Evolutionary conservation across 2,888 invertebrate species (phyloP).

Genomic region (Onthophagus sagittarius): DNA sequence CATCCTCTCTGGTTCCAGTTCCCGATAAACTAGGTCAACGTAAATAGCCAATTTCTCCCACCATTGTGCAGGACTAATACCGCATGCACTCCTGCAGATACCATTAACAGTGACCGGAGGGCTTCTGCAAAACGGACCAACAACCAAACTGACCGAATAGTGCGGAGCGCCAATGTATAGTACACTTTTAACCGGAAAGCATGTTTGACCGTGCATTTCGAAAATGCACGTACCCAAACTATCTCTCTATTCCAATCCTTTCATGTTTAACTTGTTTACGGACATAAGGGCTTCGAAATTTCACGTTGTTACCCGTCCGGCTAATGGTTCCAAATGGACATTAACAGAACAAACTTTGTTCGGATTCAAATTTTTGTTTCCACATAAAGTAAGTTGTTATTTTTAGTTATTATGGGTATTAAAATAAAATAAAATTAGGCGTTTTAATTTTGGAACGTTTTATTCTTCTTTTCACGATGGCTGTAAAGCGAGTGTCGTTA

Average conservation of each 20-base stretch:
- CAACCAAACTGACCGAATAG: background rate
- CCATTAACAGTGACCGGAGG: background rate
- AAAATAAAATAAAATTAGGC: no score
- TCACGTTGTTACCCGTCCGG: background rate
- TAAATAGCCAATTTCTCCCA: background rate
- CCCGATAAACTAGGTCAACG: background rate
- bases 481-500: no score
- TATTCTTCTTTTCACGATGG: no score
- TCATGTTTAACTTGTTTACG: background rate
- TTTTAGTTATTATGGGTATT: no score
- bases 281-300: background rate
- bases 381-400: no score
- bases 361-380: no score
- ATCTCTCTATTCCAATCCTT: background rate
- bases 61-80: background rate
- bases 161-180: no score
- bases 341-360: background rate
- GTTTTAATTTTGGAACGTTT: no score
- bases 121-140: background rate
- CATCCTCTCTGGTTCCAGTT: background rate
- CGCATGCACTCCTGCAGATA: background rate
- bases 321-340: background rate
- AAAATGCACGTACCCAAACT: background rate
- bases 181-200: background rate
- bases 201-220: background rate